Percentiles rank a stretch among this genome's conserved stretches.
These are phyloP conservation scores for Odontomachus brunneus DNA, from an alignment of 1,140 invertebrate species.

Conservation along the genomic window DNA sequence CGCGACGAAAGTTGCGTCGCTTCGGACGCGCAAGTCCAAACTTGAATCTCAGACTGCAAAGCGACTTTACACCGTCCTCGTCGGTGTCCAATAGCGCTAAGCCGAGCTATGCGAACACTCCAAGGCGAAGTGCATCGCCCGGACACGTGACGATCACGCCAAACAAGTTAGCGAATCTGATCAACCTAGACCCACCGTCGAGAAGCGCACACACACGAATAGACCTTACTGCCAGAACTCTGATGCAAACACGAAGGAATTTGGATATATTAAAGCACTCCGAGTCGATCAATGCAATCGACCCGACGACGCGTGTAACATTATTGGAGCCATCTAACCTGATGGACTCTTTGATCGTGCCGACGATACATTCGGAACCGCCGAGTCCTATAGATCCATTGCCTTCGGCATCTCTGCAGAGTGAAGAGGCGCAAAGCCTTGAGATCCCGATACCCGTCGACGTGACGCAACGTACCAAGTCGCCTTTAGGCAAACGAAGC, in stretches of 20 bases:
- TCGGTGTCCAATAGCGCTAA: constrained; percentile 58
- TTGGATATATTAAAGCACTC: constrained; percentile 72
- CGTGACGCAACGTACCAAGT: constrained; percentile 25
- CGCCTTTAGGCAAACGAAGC: constrained; percentile 55
- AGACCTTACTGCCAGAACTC: constrained; percentile 34
- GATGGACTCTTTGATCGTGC: constrained; percentile 75
- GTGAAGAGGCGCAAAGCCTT: constrained; percentile 58
- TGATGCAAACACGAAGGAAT: constrained; percentile 57
- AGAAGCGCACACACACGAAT: not conserved
- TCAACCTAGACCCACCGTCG: constrained; percentile 58
- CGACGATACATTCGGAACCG: constrained; percentile 81
- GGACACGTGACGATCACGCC: constrained; percentile 76
- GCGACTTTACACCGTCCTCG: constrained; percentile 67
- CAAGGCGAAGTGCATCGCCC: constrained; percentile 67
- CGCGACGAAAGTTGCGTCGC: constrained; percentile 57
- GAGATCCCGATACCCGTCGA: not conserved
- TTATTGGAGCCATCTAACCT: constrained; percentile 69
- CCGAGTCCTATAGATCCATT: constrained; percentile 80
- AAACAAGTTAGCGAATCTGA: constrained; percentile 75
- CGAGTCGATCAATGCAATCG: constrained; percentile 71
- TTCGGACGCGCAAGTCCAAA: constrained; percentile 62
- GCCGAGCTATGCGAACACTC: constrained; percentile 45
- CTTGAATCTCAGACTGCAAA: constrained; percentile 67
- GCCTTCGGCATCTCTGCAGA: constrained; percentile 67
- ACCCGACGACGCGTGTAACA: constrained; percentile 50